Conservation (phyloP, 2,888 invertebrate genomes). For the Gandaritis pyraliata region DNA sequence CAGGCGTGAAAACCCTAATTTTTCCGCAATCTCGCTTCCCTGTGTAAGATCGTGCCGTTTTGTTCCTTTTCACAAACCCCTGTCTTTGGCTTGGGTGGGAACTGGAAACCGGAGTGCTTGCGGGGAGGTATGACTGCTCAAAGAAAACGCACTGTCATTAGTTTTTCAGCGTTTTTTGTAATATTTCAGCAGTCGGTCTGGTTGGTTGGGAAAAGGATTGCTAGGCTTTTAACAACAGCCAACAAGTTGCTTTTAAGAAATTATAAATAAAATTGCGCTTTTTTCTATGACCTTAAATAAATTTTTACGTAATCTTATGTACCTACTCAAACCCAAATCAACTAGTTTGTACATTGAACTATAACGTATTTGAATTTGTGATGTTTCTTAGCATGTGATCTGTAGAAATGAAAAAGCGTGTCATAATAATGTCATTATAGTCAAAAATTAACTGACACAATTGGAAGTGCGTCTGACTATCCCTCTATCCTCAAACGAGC, state of each 20-base stretch:
- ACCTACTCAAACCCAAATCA: too few relatives aligned
- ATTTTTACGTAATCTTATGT: too few relatives aligned
- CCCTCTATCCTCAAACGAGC: too few relatives aligned
- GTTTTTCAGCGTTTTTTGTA: slow-evolving; percentile 27
- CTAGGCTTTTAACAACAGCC: too few relatives aligned
- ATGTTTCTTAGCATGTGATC: too few relatives aligned
- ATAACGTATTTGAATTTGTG: too few relatives aligned
- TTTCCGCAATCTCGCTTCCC: slow-evolving; percentile 35
- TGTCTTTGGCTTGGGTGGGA: slow-evolving; percentile 1
- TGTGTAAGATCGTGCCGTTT: slow-evolving; percentile 29
- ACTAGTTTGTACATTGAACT: too few relatives aligned
- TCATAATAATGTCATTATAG: too few relatives aligned
- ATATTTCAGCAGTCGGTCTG: slow-evolving; percentile 24
- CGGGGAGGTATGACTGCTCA: slow-evolving; percentile 3
- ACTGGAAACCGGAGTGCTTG: neutral
- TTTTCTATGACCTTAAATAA: too few relatives aligned
- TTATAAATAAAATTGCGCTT: neutral
- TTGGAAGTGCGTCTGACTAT: too few relatives aligned
- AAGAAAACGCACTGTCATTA: slow-evolving; percentile 30
- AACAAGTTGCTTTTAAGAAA: neutral
- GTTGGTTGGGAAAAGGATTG: slow-evolving; percentile 3
- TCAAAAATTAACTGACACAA: too few relatives aligned
- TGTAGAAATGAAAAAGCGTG: too few relatives aligned
- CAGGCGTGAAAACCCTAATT: slow-evolving; percentile 45
- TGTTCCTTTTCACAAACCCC: slow-evolving; percentile 25